These are phyloP conservation scores for Cydia fagiglandana DNA, from an alignment of 1,140 invertebrate species.

Conservation along the genomic window DNA sequence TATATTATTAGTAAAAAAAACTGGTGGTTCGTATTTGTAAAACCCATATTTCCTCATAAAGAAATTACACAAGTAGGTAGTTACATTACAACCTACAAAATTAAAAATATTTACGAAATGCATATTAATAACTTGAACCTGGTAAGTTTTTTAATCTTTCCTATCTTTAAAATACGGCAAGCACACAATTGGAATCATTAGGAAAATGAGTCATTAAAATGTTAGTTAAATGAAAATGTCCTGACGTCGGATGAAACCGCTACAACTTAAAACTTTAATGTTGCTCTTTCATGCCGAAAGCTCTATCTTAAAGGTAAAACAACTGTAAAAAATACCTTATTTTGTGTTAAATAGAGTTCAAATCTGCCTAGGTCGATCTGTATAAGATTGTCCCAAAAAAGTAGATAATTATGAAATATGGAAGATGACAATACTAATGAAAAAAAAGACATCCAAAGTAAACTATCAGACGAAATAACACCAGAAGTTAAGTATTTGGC, in stretches of 20 bases:
- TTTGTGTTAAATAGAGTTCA: neutral
- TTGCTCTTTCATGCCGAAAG: neutral
- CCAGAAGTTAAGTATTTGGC: neutral
- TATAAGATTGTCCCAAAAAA: too few species aligned
- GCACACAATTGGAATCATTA: neutral
- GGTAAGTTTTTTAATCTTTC: too few species aligned
- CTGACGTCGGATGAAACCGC: neutral
- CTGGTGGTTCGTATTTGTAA: too few species aligned
- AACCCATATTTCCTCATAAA: too few species aligned
- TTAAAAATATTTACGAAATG: too few species aligned
- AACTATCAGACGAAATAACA: neutral
- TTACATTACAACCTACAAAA: too few species aligned
- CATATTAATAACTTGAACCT: too few species aligned
- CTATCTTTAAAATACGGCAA: neutral
- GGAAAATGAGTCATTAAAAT: neutral
- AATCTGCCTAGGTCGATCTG: too few species aligned
- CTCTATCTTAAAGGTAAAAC: neutral
- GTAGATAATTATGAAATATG: too few species aligned
- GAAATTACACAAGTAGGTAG: too few species aligned
- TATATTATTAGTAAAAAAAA: too few species aligned
- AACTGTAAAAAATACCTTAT: neutral
- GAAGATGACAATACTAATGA: too few species aligned
- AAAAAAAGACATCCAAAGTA: neutral
- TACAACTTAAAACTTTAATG: neutral
- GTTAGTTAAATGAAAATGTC: neutral